Evolutionary conservation across 2,113 vertebrate species (phyloP).

Genomic region (Oncorhynchus nerka): DNA sequence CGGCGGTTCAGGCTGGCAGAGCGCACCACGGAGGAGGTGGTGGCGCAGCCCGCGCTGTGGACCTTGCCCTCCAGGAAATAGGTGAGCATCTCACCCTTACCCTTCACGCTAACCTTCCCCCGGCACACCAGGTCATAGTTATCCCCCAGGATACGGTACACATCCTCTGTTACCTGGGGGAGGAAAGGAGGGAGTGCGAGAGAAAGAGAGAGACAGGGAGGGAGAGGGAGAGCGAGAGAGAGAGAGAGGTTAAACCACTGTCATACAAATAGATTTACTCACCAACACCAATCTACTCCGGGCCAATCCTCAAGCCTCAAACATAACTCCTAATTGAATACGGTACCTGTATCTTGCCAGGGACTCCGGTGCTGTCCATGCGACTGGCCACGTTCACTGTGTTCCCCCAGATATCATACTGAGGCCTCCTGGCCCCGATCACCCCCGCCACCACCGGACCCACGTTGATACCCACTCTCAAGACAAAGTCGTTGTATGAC

Average conservation of each 20-base stretch:
- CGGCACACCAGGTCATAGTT: conserved; percentile 89
- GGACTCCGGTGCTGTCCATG: conserved; percentile 97
- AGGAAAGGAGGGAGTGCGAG: background rate
- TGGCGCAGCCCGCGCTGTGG: conserved; percentile 77
- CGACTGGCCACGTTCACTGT: conserved; percentile 97
- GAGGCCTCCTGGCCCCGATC: conserved; percentile 93
- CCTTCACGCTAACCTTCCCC: conserved; percentile 97
- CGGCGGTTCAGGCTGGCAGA: conserved; percentile 81
- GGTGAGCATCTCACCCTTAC: conserved; percentile 98
- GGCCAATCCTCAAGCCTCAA: too few relatives aligned
- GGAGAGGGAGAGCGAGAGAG: background rate
- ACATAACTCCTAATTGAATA: too few relatives aligned
- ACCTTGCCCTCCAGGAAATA: conserved; percentile 96
- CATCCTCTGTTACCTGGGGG: conserved; percentile 93
- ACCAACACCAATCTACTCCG: too few relatives aligned
- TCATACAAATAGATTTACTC: too few relatives aligned
- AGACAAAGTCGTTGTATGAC: conserved; percentile 97
- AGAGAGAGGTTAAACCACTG: too few relatives aligned
- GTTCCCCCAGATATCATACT: conserved; percentile 99
- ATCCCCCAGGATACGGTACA: conserved; percentile 83
- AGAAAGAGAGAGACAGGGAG: background rate
- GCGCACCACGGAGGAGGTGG: conserved; percentile 64
- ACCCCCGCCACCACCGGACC: conserved; percentile 96
- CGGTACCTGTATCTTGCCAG: conserved; percentile 93
- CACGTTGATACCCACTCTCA: conserved; percentile 95